phyloP scores from a whole-genome alignment of 1,140 invertebrate genomes.

The Drosophila virilis region DNA sequence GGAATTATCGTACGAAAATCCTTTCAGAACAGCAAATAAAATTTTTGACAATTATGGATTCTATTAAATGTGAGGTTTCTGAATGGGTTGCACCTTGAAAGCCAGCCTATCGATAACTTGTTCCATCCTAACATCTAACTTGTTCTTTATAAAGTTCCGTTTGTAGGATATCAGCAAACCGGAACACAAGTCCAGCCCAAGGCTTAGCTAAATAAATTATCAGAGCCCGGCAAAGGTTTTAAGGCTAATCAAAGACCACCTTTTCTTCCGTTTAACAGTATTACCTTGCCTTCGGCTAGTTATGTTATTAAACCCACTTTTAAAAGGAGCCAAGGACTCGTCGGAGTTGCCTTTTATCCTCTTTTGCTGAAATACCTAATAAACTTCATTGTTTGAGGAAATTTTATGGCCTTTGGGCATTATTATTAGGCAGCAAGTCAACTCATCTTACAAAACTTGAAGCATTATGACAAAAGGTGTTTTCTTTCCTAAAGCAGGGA shows the following conservation, averaged over 20 bases:
- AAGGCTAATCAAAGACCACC: slow-evolving; percentile 3
- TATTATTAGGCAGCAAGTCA: slow-evolving; percentile 42
- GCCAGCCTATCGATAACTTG: too few relatives aligned
- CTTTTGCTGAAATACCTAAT: slow-evolving; percentile 37
- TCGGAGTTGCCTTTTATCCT: slow-evolving; percentile 8
- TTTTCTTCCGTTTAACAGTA: not conserved
- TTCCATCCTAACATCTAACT: too few relatives aligned
- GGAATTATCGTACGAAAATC: too few relatives aligned
- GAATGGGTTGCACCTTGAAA: too few relatives aligned
- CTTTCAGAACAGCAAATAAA: too few relatives aligned
- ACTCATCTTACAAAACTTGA: slow-evolving; percentile 53
- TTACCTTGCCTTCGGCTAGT: slow-evolving; percentile 12
- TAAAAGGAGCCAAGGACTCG: slow-evolving; percentile 12
- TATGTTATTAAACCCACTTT: slow-evolving; percentile 9
- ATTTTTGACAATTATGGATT: too few relatives aligned
- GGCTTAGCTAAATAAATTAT: not conserved
- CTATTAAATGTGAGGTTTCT: too few relatives aligned
- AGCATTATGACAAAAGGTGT: slow-evolving; percentile 60
- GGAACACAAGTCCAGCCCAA: too few relatives aligned
- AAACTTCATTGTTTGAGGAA: slow-evolving; percentile 48
- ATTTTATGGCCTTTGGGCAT: slow-evolving; percentile 46
- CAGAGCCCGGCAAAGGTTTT: not conserved
- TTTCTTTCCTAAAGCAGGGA: slow-evolving; percentile 29
- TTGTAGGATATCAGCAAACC: not conserved
- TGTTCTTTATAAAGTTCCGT: too few relatives aligned